A percentile compares a stretch with the other conserved stretches of the same genome.
phyloP scores from a whole-genome alignment of 1,140 invertebrate species.

The Venustaconcha ellipsiformis region DNA sequence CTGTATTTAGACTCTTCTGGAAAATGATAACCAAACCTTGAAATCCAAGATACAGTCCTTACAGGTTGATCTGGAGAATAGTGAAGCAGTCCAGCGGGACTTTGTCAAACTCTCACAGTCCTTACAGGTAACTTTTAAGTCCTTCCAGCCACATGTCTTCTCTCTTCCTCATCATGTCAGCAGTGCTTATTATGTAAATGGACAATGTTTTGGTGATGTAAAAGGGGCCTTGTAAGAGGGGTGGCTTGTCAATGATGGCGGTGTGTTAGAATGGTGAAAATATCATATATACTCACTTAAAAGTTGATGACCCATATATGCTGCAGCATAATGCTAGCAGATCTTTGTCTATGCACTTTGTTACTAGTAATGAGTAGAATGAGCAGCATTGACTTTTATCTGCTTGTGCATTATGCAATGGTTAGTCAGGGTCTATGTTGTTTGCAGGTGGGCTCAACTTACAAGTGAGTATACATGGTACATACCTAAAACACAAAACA shows the following conservation, averaged over 20 bases:
- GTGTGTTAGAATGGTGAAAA: constrained; percentile 2
- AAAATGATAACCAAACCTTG: constrained; percentile 74
- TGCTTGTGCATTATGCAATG: too few species aligned
- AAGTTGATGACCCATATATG: not conserved
- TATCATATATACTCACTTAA: too few species aligned
- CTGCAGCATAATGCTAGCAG: too few species aligned
- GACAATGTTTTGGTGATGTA: not conserved
- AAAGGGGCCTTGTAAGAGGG: not conserved
- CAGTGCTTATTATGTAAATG: not conserved
- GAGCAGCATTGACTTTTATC: too few species aligned
- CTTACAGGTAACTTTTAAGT: constrained; percentile 77
- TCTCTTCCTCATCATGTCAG: not conserved
- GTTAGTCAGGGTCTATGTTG: too few species aligned
- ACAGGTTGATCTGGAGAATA: constrained; percentile 93
- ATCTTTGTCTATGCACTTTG: too few species aligned
- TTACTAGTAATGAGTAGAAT: too few species aligned
- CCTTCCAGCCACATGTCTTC: not conserved
- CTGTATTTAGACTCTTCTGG: constrained; percentile 65
- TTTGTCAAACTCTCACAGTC: constrained; percentile 97
- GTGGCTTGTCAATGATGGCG: not conserved
- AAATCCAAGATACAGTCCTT: constrained; percentile 83
- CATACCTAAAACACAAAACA: not conserved
- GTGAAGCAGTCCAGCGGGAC: constrained; percentile 96
- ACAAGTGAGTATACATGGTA: not conserved
- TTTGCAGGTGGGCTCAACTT: too few species aligned